These are phyloP conservation scores for Polyommatus icarus DNA, from an alignment of 2,888 invertebrate genomes.

Conservation along the genomic window DNA sequence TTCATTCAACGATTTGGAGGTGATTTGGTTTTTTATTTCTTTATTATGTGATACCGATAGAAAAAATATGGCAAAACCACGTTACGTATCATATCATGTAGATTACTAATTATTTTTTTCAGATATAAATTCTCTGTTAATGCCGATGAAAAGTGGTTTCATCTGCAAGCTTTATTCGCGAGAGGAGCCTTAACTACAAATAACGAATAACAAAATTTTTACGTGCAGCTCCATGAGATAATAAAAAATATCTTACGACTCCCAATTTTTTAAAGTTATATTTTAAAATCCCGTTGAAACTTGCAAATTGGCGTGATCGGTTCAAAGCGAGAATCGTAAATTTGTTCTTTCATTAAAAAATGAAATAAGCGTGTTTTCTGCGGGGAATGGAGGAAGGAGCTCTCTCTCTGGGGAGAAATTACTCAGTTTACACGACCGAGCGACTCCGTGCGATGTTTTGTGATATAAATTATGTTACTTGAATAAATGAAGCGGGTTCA, in stretches of 20 bases:
- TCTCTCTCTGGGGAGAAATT: not conserved
- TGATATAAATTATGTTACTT: constrained; percentile 4
- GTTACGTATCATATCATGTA: too few relatives aligned
- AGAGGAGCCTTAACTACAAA: too few relatives aligned
- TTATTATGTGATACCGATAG: too few relatives aligned
- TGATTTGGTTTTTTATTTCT: too few relatives aligned
- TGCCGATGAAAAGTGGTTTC: too few relatives aligned
- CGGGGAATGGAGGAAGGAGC: not conserved
- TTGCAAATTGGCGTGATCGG: not conserved
- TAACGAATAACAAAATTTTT: too few relatives aligned
- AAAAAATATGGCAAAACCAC: too few relatives aligned
- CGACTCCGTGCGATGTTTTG: constrained; percentile 18
- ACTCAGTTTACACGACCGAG: constrained; percentile 16
- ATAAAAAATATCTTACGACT: not conserved
- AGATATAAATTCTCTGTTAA: too few relatives aligned
- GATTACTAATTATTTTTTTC: too few relatives aligned
- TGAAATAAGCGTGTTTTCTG: not conserved
- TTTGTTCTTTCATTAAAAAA: constrained; percentile 16
- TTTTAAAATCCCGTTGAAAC: not conserved
- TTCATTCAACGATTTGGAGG: too few relatives aligned
- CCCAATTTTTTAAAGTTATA: not conserved
- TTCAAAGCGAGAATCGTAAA: not conserved
- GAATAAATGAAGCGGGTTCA: constrained; percentile 4
- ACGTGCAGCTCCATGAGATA: too few relatives aligned
- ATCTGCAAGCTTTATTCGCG: too few relatives aligned